Conservation (phyloP, 2,797 vertebrate species). For the Rhadinocentrus ornatus region DNA sequence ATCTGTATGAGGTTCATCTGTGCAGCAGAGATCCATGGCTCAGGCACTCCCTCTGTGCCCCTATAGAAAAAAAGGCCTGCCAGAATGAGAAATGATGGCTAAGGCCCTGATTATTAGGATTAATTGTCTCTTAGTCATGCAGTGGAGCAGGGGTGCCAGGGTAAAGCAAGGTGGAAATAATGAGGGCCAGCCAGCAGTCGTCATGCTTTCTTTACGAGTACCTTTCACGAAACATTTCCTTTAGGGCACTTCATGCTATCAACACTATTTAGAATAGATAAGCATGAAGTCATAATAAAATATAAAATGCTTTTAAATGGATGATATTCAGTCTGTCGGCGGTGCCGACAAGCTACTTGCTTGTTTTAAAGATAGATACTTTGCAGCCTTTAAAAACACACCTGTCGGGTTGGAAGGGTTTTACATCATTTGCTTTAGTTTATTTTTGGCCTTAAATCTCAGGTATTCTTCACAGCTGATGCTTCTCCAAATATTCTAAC, state of each 20-base stretch:
- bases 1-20: constrained; percentile 84
- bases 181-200: constrained; percentile 86
- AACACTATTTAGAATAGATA: constrained; percentile 70
- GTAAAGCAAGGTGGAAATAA: constrained; percentile 91
- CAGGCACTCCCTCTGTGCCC: constrained; percentile 90
- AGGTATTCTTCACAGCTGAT: constrained; percentile 49
- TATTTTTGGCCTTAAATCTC: constrained; percentile 49
- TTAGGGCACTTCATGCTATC: constrained; percentile 79
- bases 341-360: constrained; percentile 31
- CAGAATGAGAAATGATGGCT: constrained; percentile 97
- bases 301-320: constrained; percentile 48
- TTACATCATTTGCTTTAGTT: constrained; percentile 63
- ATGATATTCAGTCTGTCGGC: constrained; percentile 29
- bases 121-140: constrained; percentile 98
- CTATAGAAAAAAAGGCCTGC: constrained; percentile 92
- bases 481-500: constrained; percentile 16
- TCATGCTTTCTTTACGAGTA: constrained; percentile 86
- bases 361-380: constrained; percentile 55
- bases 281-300: constrained; percentile 75
- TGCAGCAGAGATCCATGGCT: constrained; percentile 81
- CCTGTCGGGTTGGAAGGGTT: constrained; percentile 59
- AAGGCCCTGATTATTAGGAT: constrained; percentile 97
- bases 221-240: constrained; percentile 81
- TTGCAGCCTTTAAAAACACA: constrained; percentile 55
- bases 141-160: constrained; percentile 90